A percentile compares a stretch with the other conserved stretches of the same genome.
These are phyloP conservation scores for Eidolon helvum DNA, from an alignment of 2,113 vertebrate genomes.

Conservation along the genomic window DNA sequence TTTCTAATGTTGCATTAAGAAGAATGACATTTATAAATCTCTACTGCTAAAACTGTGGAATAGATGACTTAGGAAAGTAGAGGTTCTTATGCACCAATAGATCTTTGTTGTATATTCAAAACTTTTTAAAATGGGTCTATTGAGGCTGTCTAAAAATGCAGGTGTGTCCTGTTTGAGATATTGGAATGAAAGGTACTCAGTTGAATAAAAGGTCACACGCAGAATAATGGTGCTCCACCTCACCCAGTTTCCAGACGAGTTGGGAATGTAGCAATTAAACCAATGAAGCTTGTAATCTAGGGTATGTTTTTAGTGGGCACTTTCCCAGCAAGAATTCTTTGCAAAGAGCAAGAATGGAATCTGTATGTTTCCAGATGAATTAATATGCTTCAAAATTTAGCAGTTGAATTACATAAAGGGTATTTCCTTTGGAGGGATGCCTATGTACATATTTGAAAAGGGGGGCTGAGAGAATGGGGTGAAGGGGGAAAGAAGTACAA, in stretches of 20 bases:
- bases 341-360: not conserved
- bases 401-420: not conserved
- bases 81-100: not conserved
- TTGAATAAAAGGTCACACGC: not conserved
- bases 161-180: slow-evolving; percentile 38
- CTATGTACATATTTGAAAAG: not conserved
- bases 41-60: not conserved
- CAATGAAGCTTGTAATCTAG: not conserved
- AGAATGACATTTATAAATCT: slow-evolving; percentile 62
- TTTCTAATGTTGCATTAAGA: slow-evolving; percentile 56
- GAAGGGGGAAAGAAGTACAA: too few relatives aligned
- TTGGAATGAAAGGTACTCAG: not conserved
- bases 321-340: not conserved
- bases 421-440: not conserved
- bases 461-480: too few relatives aligned
- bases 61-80: slow-evolving; percentile 20
- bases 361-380: not conserved
- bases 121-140: slow-evolving; percentile 7
- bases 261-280: not conserved
- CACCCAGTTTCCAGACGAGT: not conserved
- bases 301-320: not conserved
- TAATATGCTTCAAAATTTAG: not conserved
- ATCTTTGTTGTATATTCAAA: not conserved
- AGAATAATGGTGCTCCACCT: not conserved
- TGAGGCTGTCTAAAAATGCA: slow-evolving; percentile 14